Percentiles rank a stretch among this genome's conserved stretches.
These are phyloP conservation scores for Portevinia maculata DNA, from an alignment of 2,888 invertebrate species.

Conservation along the genomic window DNA sequence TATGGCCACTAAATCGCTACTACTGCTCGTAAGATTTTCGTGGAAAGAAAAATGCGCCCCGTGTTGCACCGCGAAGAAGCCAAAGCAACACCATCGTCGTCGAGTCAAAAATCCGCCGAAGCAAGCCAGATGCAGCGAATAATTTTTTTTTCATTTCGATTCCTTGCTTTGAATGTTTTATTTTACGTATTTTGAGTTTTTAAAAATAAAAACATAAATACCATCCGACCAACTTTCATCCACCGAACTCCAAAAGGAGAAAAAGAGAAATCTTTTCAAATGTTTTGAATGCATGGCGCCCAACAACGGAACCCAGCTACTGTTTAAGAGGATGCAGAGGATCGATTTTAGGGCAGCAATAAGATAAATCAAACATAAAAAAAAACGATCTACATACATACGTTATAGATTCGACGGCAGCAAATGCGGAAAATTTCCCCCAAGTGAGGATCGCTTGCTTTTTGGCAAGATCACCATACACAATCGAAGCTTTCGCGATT, in stretches of 20 bases:
- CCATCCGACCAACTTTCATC: conserved; percentile 30
- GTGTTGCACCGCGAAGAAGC: conserved; percentile 54
- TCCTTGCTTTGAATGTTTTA: conserved; percentile 38
- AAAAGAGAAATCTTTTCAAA: conserved; percentile 25
- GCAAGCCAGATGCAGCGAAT: conserved; percentile 66
- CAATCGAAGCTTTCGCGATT: conserved; percentile 32
- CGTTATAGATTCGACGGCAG: conserved; percentile 27
- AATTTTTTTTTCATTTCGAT: conserved; percentile 22
- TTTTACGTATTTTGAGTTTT: conserved; percentile 36
- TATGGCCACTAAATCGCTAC: conserved; percentile 73
- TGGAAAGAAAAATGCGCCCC: conserved; percentile 63
- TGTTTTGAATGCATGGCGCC: conserved; percentile 54
- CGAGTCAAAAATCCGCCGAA: conserved; percentile 39
- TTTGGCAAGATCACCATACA: conserved; percentile 55
- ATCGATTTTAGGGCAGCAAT: conserved; percentile 55
- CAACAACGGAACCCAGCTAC: conserved; percentile 24
- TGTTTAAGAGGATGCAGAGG: conserved; percentile 15
- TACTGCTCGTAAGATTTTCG: conserved; percentile 64
- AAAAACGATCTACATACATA: neutral
- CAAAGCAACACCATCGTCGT: conserved; percentile 41
- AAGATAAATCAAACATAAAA: conserved; percentile 32
- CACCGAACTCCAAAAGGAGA: conserved; percentile 39
- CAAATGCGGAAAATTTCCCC: conserved; percentile 26
- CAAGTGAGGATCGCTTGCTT: conserved; percentile 3
- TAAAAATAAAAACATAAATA: conserved; percentile 53